Evolutionary conservation across 2,113 vertebrate species (phyloP).

Genomic region (Myxocyprinus asiaticus): DNA sequence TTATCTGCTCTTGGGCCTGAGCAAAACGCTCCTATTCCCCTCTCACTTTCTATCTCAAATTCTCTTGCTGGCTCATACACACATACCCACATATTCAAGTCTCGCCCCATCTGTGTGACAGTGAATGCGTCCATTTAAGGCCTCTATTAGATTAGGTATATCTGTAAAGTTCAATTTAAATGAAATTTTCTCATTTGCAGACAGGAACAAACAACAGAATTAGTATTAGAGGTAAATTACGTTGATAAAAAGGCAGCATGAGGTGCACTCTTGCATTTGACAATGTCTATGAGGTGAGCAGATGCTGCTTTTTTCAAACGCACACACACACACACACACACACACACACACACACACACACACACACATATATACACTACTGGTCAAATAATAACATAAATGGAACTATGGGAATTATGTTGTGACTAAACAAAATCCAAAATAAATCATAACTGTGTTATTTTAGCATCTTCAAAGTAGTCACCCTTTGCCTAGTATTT

Average conservation of each 20-base stretch:
- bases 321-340: too few species aligned
- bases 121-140: conserved; percentile 15
- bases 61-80: conserved; percentile 2
- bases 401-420: too few species aligned
- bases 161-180: conserved; percentile 8
- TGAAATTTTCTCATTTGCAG: not conserved
- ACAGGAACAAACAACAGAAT: not conserved
- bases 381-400: too few species aligned
- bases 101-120: not conserved
- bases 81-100: not conserved
- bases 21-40: not conserved
- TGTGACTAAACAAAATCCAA: too few species aligned
- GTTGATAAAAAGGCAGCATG: not conserved
- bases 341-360: too few species aligned
- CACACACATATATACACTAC: too few species aligned
- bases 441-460: too few species aligned
- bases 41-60: not conserved
- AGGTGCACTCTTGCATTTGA: not conserved
- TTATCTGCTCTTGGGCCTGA: conserved; percentile 28
- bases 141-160: conserved; percentile 17
- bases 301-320: too few species aligned
- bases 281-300: too few species aligned
- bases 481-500: too few species aligned
- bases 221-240: conserved; percentile 2
- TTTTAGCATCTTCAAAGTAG: too few species aligned